Evolutionary conservation across 2,888 invertebrate genomes (phyloP), one percentile per base, ranked within the genome.

Genomic region (Trisateles emortualis): DNA sequence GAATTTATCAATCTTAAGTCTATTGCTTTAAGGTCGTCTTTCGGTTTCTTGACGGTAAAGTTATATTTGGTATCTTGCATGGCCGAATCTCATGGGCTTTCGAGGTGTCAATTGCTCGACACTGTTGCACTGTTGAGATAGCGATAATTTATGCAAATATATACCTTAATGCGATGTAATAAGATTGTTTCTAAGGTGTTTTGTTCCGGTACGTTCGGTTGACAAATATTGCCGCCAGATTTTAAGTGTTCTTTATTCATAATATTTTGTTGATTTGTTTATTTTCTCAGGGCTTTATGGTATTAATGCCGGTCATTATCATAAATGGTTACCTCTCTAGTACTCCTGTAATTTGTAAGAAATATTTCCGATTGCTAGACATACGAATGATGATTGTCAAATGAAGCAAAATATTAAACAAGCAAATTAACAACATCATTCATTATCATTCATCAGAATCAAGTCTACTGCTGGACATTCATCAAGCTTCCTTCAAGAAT

Each of bases 61-160:
- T 61, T 57, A 58, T 19, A 10, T 53, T n/a, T 52, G 56, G 77
- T 69, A 51, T 69, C 68, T 73, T 67, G 52, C 54, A 64, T 64
- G 77, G 71, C 64, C 78, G 74, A 79, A 78, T 77, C 81, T 72
- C 73, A 74, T 72, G 70, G 68, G 76, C 71, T 72, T 74, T 75
- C 59, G 72, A 79, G 73, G 79, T 83, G 83, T 83, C 84, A 81
- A 83, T 80, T 77, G 78, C 74, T 79, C 68, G 73, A 75, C 81
- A 77, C 76, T 73, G 70, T 75, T 80, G 70, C 71, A 55, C 13
- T 60, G 64, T 64, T 68, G 55, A 57, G 61, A 64, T 64, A 59
- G 44, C 29, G 49, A 54, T 66, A 16, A 56, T 48, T 57, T 10
- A 51, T 47, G 36, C 52, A 38, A 72, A 69, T 56, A 52, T 68